Evolutionary conservation across 1,140 invertebrate species (phyloP), one percentile per base, ranked within the genome.

Genomic region (Cotesia typhae): DNA sequence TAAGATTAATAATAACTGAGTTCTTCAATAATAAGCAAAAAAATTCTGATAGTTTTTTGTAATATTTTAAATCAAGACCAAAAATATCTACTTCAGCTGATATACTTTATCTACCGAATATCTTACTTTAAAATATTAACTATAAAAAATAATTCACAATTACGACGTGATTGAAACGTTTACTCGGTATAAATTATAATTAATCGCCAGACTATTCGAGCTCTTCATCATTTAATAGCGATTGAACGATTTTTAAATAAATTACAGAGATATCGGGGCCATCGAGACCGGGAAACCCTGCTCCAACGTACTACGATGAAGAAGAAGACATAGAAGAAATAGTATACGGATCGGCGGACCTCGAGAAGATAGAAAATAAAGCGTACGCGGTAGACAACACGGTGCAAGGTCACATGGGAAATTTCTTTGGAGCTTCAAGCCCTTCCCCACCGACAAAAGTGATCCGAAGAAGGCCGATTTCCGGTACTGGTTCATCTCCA

Each of bases 261-360:
- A 66, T 77, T 76, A n/a, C 77, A 82, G 81, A 81, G 6, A 82
- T 82, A 51, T 72, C 77, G 17, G 78, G 78, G 0, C 76, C 81
- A 6, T 41, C 77, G 9, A 79, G 71, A 37, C 75, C 74, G n/a
- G 75, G 77, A 7, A 75, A 74, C 4, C 72, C 72, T 3, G 47
- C 65, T 60, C 73, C 77, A 12, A 53, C 74, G 2, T 77, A 73
- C 28, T 67, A 70, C 65, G 64, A 57, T 28, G 65, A 72, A 9
- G 38, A 72, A 12, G 28, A 36, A 20, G 79, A 81, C 53, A 80
- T 81, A 17, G 79, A 79, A 35, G 79, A 79, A 0, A 55, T 35
- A 0, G 64, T 76, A 1, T 80, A 72, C 57, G 80, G 79, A 51
- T 78, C 81, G 9, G 77, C 76, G 3, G 82, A 81, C 55, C 61